Evolutionary conservation across 1,140 invertebrate genomes (phyloP).

Genomic region (Zaprionus kolodkinae): DNA sequence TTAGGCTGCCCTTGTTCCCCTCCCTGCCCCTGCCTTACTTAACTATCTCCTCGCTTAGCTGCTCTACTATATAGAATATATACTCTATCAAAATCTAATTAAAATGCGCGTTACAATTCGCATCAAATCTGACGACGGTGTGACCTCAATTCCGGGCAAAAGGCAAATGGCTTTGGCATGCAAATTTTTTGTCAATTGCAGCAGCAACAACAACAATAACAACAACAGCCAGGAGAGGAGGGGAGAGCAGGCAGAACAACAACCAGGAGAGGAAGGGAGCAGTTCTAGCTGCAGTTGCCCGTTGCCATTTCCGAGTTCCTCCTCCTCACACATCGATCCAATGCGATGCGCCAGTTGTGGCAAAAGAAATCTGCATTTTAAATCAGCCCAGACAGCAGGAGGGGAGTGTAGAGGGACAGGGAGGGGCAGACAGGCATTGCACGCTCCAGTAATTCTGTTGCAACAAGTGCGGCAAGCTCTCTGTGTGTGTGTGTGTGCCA

Average conservation of each 20-base stretch:
- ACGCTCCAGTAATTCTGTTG: slow-evolving; percentile 3
- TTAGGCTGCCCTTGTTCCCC: background rate
- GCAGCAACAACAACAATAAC: slow-evolving; percentile 31
- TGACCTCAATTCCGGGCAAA: slow-evolving; percentile 53
- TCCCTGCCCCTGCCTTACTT: background rate
- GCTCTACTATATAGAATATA: background rate
- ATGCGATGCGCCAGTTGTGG: slow-evolving; percentile 22
- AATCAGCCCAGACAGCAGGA: slow-evolving; percentile 50
- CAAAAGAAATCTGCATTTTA: slow-evolving; percentile 74
- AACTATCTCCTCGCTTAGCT: background rate
- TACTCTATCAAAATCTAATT: slow-evolving; percentile 64
- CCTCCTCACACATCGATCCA: slow-evolving; percentile 29
- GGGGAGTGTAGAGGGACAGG: background rate
- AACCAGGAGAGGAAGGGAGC: slow-evolving; percentile 2
- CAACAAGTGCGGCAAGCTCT: slow-evolving; percentile 64
- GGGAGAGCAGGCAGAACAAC: background rate
- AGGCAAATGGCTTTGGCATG: slow-evolving; percentile 56
- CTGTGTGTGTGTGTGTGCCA: slow-evolving; percentile 28
- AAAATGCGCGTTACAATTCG: slow-evolving; percentile 74
- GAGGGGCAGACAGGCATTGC: background rate
- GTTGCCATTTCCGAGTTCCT: slow-evolving; percentile 25
- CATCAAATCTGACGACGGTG: slow-evolving; percentile 25
- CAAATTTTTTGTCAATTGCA: slow-evolving; percentile 61
- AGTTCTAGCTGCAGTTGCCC: slow-evolving; percentile 3
- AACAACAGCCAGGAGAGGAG: too few relatives aligned